phyloP scores from a whole-genome alignment of 1,140 invertebrate genomes.

The Meteorus sp. region DNA sequence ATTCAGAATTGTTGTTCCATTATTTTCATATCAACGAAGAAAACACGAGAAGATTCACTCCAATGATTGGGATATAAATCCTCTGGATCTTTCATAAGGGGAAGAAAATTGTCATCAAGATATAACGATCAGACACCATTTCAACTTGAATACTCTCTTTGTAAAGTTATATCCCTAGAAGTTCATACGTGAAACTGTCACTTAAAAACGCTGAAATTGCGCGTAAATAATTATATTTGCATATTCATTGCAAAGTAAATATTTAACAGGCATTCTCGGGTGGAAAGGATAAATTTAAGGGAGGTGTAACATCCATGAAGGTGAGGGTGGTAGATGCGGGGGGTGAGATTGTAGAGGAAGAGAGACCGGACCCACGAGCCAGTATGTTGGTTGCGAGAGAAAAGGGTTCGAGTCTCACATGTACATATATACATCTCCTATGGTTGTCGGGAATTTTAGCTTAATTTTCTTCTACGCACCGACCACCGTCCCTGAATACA shows the following conservation, averaged over 20 bases:
- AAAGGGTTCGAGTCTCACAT: conserved; percentile 43
- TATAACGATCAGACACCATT: no score
- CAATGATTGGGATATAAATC: no score
- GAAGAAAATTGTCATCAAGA: no score
- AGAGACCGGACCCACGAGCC: conserved; percentile 25
- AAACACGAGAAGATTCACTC: no score
- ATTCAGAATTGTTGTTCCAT: no score
- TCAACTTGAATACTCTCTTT: no score
- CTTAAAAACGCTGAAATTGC: conserved; percentile 43
- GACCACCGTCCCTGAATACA: conserved; percentile 35
- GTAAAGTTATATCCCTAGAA: conserved; percentile 9
- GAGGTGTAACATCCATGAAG: conserved; percentile 44
- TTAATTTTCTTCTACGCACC: conserved; percentile 46
- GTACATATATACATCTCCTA: conserved; percentile 25
- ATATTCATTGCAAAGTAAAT: conserved; percentile 62
- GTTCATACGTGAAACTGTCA: conserved; percentile 2
- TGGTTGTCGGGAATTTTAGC: conserved; percentile 45
- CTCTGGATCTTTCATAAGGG: no score
- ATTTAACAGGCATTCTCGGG: conserved; percentile 51
- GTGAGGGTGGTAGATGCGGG: neutral
- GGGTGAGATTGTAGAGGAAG: conserved; percentile 27
- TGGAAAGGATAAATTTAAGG: conserved; percentile 37
- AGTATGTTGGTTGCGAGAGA: conserved; percentile 32
- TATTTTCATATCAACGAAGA: no score
- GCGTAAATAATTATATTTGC: conserved; percentile 60